Conservation (phyloP, 2,797 vertebrate species). For the Poecile montanus region DNA sequence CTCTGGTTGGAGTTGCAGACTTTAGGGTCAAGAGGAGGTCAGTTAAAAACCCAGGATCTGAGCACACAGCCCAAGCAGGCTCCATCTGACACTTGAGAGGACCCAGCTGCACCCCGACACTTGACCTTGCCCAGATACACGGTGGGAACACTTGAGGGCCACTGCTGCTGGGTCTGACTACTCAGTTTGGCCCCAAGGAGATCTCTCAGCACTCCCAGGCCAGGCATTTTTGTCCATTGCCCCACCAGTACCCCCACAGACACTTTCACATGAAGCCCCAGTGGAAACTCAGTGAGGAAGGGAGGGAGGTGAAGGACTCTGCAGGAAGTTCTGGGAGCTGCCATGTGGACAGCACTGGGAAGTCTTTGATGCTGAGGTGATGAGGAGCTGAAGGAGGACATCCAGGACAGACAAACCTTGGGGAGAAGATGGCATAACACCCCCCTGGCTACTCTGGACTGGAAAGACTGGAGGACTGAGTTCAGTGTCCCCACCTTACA, state of each 20-base stretch:
- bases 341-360: background rate
- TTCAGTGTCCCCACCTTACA: background rate
- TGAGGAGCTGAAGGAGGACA: background rate
- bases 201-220: background rate
- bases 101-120: background rate
- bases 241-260: background rate
- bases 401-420: background rate
- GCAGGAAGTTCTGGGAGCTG: background rate
- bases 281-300: background rate
- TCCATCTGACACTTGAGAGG: background rate
- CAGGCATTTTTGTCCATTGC: background rate
- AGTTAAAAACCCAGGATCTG: background rate
- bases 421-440: background rate
- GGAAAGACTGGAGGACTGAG: background rate
- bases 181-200: background rate
- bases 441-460: background rate
- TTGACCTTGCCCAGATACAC: background rate
- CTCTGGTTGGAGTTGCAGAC: background rate
- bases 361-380: background rate
- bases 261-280: background rate
- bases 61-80: background rate
- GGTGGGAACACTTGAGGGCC: background rate
- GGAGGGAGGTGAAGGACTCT: background rate
- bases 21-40: conserved; percentile 9
- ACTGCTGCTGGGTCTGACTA: background rate